A percentile compares a stretch with the other conserved stretches of the same genome.
Conservation (phyloP, 2,113 vertebrate species). For the Neoarius graeffei region DNA sequence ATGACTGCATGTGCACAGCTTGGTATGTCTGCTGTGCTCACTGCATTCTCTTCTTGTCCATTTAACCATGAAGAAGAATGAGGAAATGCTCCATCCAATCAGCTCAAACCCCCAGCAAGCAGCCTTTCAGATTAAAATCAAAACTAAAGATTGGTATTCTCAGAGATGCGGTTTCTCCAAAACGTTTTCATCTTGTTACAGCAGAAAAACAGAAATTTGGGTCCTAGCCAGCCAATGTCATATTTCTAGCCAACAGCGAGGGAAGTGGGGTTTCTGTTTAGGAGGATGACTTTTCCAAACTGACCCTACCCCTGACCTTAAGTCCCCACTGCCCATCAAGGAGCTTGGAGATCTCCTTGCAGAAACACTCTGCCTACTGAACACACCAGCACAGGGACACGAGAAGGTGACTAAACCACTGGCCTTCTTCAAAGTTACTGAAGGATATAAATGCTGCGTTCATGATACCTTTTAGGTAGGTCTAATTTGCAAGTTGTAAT, state of each 20-base stretch:
- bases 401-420: not conserved
- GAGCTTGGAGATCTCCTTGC: not conserved
- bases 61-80: constrained; percentile 51
- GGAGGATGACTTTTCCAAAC: not conserved
- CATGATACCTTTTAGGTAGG: not conserved
- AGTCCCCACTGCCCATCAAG: not conserved
- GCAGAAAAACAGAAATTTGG: not conserved
- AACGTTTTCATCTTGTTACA: not conserved
- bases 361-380: not conserved
- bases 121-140: not conserved
- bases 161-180: not conserved
- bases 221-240: not conserved
- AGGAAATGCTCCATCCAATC: constrained; percentile 61
- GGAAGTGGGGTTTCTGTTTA: not conserved
- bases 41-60: constrained; percentile 26
- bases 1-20: not conserved
- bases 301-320: not conserved
- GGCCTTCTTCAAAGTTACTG: not conserved
- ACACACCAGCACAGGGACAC: not conserved
- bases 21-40: constrained; percentile 3
- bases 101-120: constrained; percentile 56
- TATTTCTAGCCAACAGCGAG: not conserved
- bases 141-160: no score
- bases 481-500: not conserved
- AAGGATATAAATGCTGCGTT: not conserved